Conservation (phyloP, 1,140 invertebrate genomes). For the Calephelis virginiensis region DNA sequence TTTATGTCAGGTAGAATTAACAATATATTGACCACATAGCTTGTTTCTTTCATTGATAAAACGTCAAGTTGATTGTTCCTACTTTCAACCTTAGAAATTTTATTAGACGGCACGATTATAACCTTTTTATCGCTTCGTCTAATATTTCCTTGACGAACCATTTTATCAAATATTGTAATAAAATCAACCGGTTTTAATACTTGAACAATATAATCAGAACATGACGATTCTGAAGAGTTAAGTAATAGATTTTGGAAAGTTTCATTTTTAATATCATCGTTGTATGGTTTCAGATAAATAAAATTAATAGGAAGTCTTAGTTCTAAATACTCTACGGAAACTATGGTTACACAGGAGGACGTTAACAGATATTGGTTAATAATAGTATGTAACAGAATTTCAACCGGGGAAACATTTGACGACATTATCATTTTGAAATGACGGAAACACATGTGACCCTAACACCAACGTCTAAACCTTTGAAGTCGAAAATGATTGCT, state of each 20-base stretch:
- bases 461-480: neutral
- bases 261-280: slow-evolving; percentile 32
- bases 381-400: slow-evolving; percentile 51
- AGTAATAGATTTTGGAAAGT: slow-evolving; percentile 41
- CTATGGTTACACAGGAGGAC: slow-evolving; percentile 50
- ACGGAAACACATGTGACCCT: neutral
- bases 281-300: slow-evolving; percentile 33
- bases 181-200: slow-evolving; percentile 47
- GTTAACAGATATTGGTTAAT: slow-evolving; percentile 44
- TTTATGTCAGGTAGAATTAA: slow-evolving; percentile 38
- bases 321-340: slow-evolving; percentile 42
- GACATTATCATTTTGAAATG: slow-evolving; percentile 33
- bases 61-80: slow-evolving; percentile 34
- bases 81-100: slow-evolving; percentile 21
- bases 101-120: slow-evolving; percentile 44
- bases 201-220: slow-evolving; percentile 62
- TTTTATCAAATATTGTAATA: slow-evolving; percentile 50
- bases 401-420: slow-evolving; percentile 33
- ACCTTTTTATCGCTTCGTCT: slow-evolving; percentile 61
- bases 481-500: slow-evolving; percentile 1
- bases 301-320: slow-evolving; percentile 36
- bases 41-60: slow-evolving; percentile 47
- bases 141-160: slow-evolving; percentile 43
- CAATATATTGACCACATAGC: slow-evolving; percentile 55
- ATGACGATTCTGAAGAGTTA: slow-evolving; percentile 53